These are phyloP conservation scores for Herpetotheres cachinnans DNA, from an alignment of 2,113 vertebrate genomes.

Conservation along the genomic window DNA sequence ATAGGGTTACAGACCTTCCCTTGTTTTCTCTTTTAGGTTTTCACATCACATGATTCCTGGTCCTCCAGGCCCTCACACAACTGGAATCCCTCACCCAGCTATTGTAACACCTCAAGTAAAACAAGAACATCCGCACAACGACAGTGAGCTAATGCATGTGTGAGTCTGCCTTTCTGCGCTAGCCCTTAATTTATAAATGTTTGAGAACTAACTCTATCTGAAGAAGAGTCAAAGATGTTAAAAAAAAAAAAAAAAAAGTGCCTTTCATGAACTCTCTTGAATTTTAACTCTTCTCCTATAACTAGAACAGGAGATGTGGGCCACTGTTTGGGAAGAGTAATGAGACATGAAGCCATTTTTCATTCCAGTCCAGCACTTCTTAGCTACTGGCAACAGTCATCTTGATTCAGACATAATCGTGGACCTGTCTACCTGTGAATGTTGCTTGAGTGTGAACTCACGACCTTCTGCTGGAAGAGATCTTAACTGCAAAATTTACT, in stretches of 20 bases:
- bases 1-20: not conserved
- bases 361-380: not conserved
- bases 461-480: not conserved
- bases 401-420: not conserved
- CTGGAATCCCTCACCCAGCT: conserved; percentile 97
- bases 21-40: conserved; percentile 82
- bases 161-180: conserved; percentile 73
- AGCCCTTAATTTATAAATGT: not conserved
- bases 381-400: not conserved
- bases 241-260: not conserved
- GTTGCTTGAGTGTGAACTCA: not conserved
- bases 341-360: not conserved
- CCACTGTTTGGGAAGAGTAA: not conserved
- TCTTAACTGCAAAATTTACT: not conserved
- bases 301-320: not conserved
- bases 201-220: not conserved
- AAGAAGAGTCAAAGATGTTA: not conserved
- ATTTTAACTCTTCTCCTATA: not conserved
- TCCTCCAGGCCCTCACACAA: conserved; percentile 93
- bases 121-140: conserved; percentile 91
- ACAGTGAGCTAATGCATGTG: conserved; percentile 97
- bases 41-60: conserved; percentile 99
- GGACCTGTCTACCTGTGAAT: not conserved
- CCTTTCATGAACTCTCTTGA: not conserved
- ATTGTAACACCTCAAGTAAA: conserved; percentile 99